Percentiles rank a stretch among this genome's conserved stretches.
These are phyloP conservation scores for Campylomormyrus numenius DNA, from an alignment of 2,113 vertebrate species.

Conservation along the genomic window DNA sequence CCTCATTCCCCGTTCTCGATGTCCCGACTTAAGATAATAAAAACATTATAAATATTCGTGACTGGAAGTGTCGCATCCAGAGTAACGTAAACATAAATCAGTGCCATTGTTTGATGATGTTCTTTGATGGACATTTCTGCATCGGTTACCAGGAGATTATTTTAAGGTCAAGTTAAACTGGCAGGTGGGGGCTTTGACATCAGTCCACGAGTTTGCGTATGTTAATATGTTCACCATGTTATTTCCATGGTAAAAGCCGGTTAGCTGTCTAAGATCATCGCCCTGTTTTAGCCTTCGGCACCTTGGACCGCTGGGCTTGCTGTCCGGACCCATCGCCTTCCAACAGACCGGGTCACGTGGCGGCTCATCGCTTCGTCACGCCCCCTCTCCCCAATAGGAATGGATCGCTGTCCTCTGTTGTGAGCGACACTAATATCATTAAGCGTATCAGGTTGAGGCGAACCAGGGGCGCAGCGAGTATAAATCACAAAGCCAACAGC, in stretches of 20 bases:
- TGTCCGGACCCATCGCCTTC: background rate
- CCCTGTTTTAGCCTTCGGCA: background rate
- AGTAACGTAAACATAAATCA: background rate
- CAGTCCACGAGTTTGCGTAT: background rate
- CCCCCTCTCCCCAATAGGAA: background rate
- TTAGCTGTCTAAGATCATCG: background rate
- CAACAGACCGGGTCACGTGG: background rate
- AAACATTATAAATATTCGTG: background rate
- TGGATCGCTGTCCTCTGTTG: background rate
- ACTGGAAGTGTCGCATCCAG: background rate
- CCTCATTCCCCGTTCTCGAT: background rate
- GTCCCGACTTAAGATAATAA: background rate
- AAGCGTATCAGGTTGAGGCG: background rate
- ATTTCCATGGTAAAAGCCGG: background rate
- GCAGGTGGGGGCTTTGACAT: background rate
- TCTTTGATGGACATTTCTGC: background rate
- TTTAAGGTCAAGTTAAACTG: background rate
- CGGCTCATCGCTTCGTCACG: background rate
- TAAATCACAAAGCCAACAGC: slow-evolving; percentile 6
- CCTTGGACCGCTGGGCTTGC: background rate
- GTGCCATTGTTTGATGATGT: background rate
- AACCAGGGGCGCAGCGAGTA: background rate
- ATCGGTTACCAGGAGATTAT: background rate
- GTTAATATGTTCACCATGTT: background rate
- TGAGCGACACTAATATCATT: background rate